A percentile compares a stretch with the other conserved stretches of the same genome.
Conservation (phyloP, 2,113 vertebrate genomes). For the Rhea americana region DNA sequence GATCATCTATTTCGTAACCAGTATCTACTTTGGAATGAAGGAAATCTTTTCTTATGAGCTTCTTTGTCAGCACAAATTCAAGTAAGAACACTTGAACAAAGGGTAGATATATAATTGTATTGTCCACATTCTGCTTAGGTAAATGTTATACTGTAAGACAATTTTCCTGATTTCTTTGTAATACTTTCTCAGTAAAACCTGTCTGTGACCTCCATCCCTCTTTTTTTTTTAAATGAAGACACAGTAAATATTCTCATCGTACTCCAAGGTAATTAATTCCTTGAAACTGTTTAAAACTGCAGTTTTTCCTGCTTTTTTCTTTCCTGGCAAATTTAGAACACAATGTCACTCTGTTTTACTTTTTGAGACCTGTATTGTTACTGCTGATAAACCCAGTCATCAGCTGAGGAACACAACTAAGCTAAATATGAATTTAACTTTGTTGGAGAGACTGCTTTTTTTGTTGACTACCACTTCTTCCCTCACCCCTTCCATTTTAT, state of each 20-base stretch:
- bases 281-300: constrained; percentile 20
- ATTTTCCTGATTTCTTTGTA: not conserved
- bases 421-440: not conserved
- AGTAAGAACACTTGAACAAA: not conserved
- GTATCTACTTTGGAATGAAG: not conserved
- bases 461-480: not conserved
- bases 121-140: not conserved
- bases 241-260: not conserved
- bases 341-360: not conserved
- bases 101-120: not conserved
- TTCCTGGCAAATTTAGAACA: not conserved
- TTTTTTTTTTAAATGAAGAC: not conserved
- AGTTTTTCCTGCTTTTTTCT: not conserved
- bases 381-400: not conserved
- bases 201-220: not conserved
- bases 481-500: not conserved
- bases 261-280: not conserved
- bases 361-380: not conserved
- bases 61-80: not conserved
- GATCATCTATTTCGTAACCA: not conserved
- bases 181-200: not conserved
- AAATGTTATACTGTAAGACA: not conserved
- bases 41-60: not conserved
- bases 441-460: not conserved
- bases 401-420: not conserved